Evolutionary conservation across 2,888 invertebrate genomes (phyloP), one percentile per base, ranked within the genome.

Genomic region (Sesia bembeciformis): DNA sequence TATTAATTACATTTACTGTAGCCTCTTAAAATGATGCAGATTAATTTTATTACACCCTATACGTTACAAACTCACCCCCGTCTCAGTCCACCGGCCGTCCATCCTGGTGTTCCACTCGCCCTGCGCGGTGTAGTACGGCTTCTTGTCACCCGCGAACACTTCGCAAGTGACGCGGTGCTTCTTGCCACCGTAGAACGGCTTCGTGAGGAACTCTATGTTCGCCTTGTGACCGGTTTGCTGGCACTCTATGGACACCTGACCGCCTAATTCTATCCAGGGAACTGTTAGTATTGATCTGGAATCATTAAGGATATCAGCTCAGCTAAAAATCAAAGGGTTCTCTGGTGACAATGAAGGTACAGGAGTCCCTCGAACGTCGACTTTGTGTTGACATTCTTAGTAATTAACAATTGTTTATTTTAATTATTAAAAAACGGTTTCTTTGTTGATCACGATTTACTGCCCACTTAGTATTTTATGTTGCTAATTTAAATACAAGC

Each of bases 251-350:
- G 93, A 93, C 1, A 97, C 96, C 2, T 95, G 93, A 7, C 99
- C 99, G 55, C 99, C 99, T 39, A 99, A 89, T 81, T 99, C 99
- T 71, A 99, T 96, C 99, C 99, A 99, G 2, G 99, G 99, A 54
- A 98, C 96, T 46, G 98, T 97, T 71, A 99, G 90, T 71, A 99
- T 99, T 53, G 98, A 98, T 80, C 98, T 95, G 72, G 4, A 75
- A 63, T 23, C 23, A 23, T 23, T 23, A 2, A 23, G 23, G 23
- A 23, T 23, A 23, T 23, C 23, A 23, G 23, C 23, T 23, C 2
- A 23, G 23, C 23, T 23, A 23, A 23, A 23, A 23, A 23, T 23
- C 23, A 23, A 23, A 23, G 23, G 23, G 23, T 23, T 23, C 23
- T 23, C 23, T 23, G 23, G 23, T 23, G 23, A 23, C 23, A 23